Base-by-base conservation (phyloP, 2,797 vertebrate species). In the Melanogrammus aeglefinus region DNA sequence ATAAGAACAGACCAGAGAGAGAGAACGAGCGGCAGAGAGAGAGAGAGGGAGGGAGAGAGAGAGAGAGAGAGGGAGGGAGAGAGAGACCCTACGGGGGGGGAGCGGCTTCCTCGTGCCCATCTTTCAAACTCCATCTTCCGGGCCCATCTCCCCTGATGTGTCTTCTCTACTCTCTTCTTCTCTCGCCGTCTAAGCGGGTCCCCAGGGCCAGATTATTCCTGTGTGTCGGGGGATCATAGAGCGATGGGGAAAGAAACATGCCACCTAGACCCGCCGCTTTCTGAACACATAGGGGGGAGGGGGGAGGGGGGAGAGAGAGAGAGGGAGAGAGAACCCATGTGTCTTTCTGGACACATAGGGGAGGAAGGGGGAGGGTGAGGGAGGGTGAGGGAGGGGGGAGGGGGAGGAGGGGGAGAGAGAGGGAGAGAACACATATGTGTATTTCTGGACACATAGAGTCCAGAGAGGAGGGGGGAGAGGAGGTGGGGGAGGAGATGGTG, bases 1-100 rank as follows among this genome's bases (percentile, higher is more conserved):
- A 74, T 24, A 24, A 27, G 57, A 69, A 69, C 63, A 27, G 63
- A 69, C 9, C 38, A 16, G 10, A 57, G 18, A 79, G 82, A 88
- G 88, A 85, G 47, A 57, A 18, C 21, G 47, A 57, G 47, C 21
- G 47, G 24, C 21, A 63, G 57, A 63, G 57, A 63, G 57, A 63
- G 57, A 63, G 57, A 63, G 21, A 63, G 57, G 10, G 57, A 10
- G 57, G 10, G 57, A 24, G 57, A 63, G 57, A 63, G 57, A 63
- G n/a, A n/a, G 57, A 63, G 57, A 10, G 57, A 69, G 21, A 63
- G 57, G 10, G 57, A 10, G 57, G 10, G 57, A 24, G 57, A 63
- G 57, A 63, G 57, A 10, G 57, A 69, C 24, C 63, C 63, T 69
- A 8, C 6, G 63, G 63, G 63, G 63, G 63, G 29, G 63, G 63